A percentile compares a stretch with the other conserved stretches of the same genome.
Evolutionary conservation across 2,888 invertebrate species (phyloP).

Genomic region (Podabrus alpinus): DNA sequence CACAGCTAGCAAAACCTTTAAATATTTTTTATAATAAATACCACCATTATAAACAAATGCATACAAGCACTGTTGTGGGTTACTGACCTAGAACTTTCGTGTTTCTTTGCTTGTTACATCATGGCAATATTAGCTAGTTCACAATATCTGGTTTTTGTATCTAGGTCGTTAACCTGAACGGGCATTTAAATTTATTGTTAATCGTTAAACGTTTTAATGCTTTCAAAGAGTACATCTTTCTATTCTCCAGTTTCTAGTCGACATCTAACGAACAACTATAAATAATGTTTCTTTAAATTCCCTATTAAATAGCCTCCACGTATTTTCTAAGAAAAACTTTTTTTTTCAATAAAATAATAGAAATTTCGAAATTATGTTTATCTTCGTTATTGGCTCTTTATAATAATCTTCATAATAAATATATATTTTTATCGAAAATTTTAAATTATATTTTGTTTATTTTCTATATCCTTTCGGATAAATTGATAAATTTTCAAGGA

Average conservation of each 20-base stretch:
- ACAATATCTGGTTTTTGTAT: constrained; percentile 20
- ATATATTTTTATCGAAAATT: background rate
- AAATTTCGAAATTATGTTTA: background rate
- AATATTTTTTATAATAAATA: background rate
- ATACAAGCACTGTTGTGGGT: constrained; percentile 10
- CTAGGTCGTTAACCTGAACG: constrained; percentile 26
- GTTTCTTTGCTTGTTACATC: constrained; percentile 20
- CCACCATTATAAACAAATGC: background rate
- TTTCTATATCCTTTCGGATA: background rate
- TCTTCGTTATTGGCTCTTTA: background rate
- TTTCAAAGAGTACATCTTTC: constrained; percentile 8
- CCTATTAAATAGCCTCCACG: too few relatives aligned
- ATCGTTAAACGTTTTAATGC: constrained; percentile 14
- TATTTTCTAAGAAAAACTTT: too few relatives aligned
- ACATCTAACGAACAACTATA: constrained; percentile 19
- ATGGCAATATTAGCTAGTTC: constrained; percentile 20
- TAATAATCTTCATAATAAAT: background rate
- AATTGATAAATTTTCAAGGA: background rate
- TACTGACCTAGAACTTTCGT: constrained; percentile 31
- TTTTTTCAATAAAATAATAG: background rate
- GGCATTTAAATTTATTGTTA: constrained; percentile 21
- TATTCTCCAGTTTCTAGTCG: constrained; percentile 7
- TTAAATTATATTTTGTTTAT: background rate
- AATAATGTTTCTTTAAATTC: constrained; percentile 3
- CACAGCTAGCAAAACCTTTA: background rate